These are phyloP conservation scores for Mya arenaria DNA, from an alignment of 1,140 invertebrate genomes.

Conservation along the genomic window DNA sequence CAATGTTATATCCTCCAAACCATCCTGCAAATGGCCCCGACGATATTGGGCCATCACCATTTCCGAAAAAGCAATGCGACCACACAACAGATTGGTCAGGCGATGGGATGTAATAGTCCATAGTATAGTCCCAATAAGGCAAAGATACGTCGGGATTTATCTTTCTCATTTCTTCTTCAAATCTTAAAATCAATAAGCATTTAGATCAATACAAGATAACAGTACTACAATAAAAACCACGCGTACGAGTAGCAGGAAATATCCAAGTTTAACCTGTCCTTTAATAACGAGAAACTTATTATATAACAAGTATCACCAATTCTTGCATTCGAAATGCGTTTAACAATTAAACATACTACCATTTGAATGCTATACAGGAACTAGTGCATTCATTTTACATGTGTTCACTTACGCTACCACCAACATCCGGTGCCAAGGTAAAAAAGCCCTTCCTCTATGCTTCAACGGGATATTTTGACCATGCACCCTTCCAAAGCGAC, in stretches of 20 bases:
- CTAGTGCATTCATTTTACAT: too few species aligned
- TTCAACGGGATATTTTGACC: not conserved
- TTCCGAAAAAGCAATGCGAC: not conserved
- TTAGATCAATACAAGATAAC: too few species aligned
- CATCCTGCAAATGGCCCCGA: not conserved
- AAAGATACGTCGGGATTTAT: slow-evolving; percentile 1
- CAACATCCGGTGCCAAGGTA: not conserved
- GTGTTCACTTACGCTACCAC: not conserved
- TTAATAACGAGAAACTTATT: too few species aligned
- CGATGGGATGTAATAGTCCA: not conserved
- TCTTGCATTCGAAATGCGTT: too few species aligned
- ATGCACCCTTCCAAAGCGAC: not conserved
- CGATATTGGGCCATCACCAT: not conserved
- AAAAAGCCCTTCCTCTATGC: not conserved
- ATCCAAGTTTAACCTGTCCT: too few species aligned
- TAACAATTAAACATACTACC: too few species aligned
- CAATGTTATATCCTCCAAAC: not conserved
- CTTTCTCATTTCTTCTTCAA: not conserved
- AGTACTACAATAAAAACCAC: too few species aligned
- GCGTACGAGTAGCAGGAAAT: too few species aligned
- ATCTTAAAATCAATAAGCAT: too few species aligned
- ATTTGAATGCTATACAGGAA: too few species aligned
- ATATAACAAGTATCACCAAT: too few species aligned
- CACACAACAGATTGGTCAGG: not conserved
- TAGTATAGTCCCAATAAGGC: slow-evolving; percentile 26